These are phyloP conservation scores for Copsychus sechellarum DNA, from an alignment of 2,113 vertebrate species.

Conservation along the genomic window DNA sequence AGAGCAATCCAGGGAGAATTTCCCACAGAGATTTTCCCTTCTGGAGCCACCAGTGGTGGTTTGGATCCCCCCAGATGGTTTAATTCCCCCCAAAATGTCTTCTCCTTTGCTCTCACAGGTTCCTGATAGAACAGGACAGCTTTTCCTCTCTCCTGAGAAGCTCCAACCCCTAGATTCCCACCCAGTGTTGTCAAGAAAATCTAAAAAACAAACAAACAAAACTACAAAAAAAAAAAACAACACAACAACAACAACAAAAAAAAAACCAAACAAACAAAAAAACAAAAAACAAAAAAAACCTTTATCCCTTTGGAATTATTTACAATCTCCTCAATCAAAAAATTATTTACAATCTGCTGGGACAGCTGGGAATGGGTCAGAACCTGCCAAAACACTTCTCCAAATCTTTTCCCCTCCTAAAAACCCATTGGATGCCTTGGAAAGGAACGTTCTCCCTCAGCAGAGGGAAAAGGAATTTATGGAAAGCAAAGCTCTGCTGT, in stretches of 20 bases:
- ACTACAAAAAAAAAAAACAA: too few species aligned
- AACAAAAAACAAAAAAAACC: too few species aligned
- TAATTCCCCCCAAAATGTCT: too few species aligned
- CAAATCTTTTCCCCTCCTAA: fast-evolving
- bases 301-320: not conserved
- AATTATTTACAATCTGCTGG: too few species aligned
- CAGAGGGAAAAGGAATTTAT: not conserved
- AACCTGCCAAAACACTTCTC: not conserved
- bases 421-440: fast-evolving
- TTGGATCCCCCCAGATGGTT: not conserved
- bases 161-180: not conserved
- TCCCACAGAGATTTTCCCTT: not conserved
- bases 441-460: fast-evolving
- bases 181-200: not conserved
- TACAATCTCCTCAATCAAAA: too few species aligned
- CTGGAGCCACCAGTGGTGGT: not conserved
- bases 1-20: not conserved
- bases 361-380: not conserved
- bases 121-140: not conserved
- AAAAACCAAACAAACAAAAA: too few species aligned
- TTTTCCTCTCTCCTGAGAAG: not conserved
- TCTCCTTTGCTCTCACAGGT: not conserved
- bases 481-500: not conserved
- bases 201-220: too few species aligned
- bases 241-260: too few species aligned